Evolutionary conservation across 2,113 vertebrate species (phyloP), one percentile per base, ranked within the genome.

Genomic region (Atlantisia rogersi): DNA sequence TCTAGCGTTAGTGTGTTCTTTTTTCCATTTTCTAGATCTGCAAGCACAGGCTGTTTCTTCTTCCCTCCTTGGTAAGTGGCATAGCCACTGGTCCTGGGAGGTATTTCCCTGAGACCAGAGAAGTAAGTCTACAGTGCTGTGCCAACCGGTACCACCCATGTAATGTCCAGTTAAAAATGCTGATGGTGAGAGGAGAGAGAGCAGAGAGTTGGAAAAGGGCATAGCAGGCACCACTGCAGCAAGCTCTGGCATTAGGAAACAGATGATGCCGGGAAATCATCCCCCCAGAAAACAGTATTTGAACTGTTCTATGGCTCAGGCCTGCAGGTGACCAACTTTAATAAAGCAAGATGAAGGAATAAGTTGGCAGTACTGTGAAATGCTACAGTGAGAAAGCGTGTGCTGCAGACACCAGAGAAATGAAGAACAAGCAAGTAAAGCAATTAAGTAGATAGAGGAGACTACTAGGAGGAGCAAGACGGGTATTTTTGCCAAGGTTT

Each of bases 181-280:
- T 71, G 56, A 26, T 65, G 35, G 31, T 37, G 52, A 90, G 37
- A 85, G 12, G 12, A 77, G 39, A 74, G 31, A 80, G 60, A 21
- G 39, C 18, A 77, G 29, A 15, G 4, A 83, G 52, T 53, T 90
- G 37, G 58, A 32, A 46, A 70, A 77, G 12, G 46, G n/a, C 46
- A 82, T 2, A 62, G 40, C 42, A 58, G 42, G 40, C 37, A 76
- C 26, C 0, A 0, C 44, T 48, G 24, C 6, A 5, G 55, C 50
- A 53, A 13, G 50, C 3, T 4, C 55, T 70, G 68, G 63, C 44
- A 29, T n/a, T 29, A 78, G 60, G 46, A 88, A 88, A 78, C 46
- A 65, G n/a, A 40, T 13, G 26, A 42, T 42, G 37, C 22, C 35
- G 42, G 46, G 56, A 81, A 82, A 68, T 46, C 32, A 86, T 31